Evolutionary conservation across 2,113 vertebrate genomes (phyloP).

Genomic region (Solenodon paradoxus): DNA sequence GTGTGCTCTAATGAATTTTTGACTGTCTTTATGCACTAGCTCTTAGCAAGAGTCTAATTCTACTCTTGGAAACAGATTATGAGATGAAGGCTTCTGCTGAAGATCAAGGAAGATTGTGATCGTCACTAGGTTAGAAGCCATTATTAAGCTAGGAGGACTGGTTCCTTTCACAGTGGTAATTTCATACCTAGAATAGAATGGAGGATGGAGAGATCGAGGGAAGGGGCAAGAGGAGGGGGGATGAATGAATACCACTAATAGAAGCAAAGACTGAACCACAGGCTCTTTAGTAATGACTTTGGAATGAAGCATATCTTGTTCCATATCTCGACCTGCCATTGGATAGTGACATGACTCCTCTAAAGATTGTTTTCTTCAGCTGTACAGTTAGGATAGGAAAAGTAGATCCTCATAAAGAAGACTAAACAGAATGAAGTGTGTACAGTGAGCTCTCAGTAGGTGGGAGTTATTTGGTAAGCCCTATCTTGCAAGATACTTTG

Average conservation of each 20-base stretch:
- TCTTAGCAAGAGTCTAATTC: background rate
- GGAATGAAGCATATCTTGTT: constrained; percentile 1
- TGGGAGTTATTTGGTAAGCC: background rate
- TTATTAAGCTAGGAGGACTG: background rate
- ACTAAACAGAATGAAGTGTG: background rate
- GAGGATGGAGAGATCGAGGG: background rate
- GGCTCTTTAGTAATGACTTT: background rate
- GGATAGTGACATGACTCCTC: background rate
- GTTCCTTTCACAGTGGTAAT: background rate
- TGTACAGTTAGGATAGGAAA: constrained; percentile 10
- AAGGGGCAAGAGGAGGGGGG: no score
- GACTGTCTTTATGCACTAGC: background rate
- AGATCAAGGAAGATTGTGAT: background rate
- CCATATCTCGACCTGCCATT: background rate
- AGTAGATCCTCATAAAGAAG: background rate
- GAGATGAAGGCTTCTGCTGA: background rate
- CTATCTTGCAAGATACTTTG: background rate
- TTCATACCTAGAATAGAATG: background rate
- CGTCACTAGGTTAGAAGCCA: background rate
- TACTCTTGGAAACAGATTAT: background rate
- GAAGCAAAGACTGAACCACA: background rate
- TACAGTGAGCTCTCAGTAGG: background rate
- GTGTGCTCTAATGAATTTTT: background rate
- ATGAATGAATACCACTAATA: background rate
- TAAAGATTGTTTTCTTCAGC: background rate